phyloP scores from a whole-genome alignment of 1,140 invertebrate species.

The Cotesia glomerata region DNA sequence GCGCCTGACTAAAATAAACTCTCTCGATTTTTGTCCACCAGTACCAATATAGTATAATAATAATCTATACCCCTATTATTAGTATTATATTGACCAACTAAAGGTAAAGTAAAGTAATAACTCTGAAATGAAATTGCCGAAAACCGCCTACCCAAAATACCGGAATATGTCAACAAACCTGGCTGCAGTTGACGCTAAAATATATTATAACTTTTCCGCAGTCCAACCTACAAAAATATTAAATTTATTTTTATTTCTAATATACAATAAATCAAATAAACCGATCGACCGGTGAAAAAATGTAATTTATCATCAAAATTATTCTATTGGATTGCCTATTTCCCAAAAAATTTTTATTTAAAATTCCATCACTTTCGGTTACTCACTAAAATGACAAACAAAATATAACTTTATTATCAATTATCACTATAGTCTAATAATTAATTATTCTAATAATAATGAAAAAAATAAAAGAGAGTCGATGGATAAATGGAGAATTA shows the following conservation, averaged over 20 bases:
- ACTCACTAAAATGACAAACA: no score
- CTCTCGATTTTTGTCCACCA: not conserved
- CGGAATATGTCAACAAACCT: constrained; percentile 25
- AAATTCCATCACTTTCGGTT: no score
- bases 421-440: no score
- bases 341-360: no score
- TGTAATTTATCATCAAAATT: no score
- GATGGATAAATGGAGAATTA: no score
- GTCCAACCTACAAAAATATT: no score
- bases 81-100: constrained; percentile 49
- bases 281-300: no score
- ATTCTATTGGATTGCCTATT: no score
- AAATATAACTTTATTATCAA: no score
- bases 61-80: constrained; percentile 61
- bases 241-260: not conserved
- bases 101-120: constrained; percentile 56
- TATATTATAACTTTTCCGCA: not conserved
- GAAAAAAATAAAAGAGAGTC: no score
- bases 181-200: constrained; percentile 13
- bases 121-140: constrained; percentile 58
- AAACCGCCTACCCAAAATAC: constrained; percentile 24
- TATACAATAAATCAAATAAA: not conserved
- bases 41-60: not conserved
- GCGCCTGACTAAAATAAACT: constrained; percentile 48
- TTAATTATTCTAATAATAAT: no score